These are phyloP conservation scores for Hypolimnas misippus DNA, from an alignment of 2,888 invertebrate species.

Conservation along the genomic window DNA sequence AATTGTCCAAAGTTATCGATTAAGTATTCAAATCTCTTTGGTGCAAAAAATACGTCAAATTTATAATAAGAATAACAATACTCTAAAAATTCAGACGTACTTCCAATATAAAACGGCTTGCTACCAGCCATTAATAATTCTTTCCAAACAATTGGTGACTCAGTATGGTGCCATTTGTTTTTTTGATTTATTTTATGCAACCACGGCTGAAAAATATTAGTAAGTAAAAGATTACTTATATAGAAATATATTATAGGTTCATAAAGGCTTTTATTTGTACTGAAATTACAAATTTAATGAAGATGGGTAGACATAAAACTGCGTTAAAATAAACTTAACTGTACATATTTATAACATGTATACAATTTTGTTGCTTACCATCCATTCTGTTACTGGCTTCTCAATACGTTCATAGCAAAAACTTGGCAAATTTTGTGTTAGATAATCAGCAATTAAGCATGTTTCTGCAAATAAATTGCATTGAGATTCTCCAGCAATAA, in stretches of 20 bases:
- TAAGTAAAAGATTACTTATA: too few relatives aligned
- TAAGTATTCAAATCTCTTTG: slow-evolving; percentile 60
- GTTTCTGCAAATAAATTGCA: slow-evolving; percentile 81
- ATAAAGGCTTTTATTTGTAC: too few relatives aligned
- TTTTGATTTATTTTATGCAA: slow-evolving; percentile 74
- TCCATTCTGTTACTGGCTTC: slow-evolving; percentile 78
- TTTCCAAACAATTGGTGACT: slow-evolving; percentile 85
- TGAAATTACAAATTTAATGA: too few relatives aligned
- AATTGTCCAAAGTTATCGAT: slow-evolving; percentile 59
- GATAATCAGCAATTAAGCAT: slow-evolving; percentile 80
- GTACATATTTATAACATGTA: too few relatives aligned
- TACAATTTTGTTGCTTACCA: slow-evolving; percentile 55
- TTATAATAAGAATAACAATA: slow-evolving; percentile 85
- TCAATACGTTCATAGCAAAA: slow-evolving; percentile 80
- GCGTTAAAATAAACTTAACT: too few relatives aligned
- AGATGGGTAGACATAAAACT: too few relatives aligned
- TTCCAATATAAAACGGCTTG: slow-evolving; percentile 84
- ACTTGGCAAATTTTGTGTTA: slow-evolving; percentile 79
- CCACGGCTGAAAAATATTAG: slow-evolving; percentile 66
- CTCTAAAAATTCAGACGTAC: slow-evolving; percentile 84
- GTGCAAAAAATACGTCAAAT: slow-evolving; percentile 62
- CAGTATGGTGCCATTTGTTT: slow-evolving; percentile 82
- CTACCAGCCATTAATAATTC: slow-evolving; percentile 82
- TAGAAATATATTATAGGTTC: too few relatives aligned
- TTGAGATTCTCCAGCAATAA: slow-evolving; percentile 82